A percentile compares a stretch with the other conserved stretches of the same genome.
These are phyloP conservation scores for Yponomeuta malinellus DNA, from an alignment of 2,888 invertebrate species.

Conservation along the genomic window DNA sequence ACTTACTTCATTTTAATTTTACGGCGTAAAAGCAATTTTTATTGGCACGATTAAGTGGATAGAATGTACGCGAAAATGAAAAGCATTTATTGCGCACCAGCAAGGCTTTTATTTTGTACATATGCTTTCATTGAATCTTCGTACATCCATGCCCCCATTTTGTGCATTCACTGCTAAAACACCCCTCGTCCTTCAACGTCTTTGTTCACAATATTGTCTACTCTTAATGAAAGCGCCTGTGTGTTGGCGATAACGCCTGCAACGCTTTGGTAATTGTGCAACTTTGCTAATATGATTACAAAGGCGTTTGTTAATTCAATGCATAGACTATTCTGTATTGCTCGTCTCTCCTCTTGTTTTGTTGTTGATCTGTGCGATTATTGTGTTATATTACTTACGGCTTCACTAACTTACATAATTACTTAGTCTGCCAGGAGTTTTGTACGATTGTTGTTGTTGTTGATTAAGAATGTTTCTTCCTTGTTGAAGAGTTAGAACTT, in stretches of 20 bases:
- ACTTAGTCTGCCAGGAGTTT: not conserved
- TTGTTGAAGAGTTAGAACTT: no score
- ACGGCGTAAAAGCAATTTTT: no score
- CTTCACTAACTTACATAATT: not conserved
- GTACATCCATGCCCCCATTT: not conserved
- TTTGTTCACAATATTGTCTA: slow-evolving; percentile 2
- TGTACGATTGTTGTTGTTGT: not conserved
- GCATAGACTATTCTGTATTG: not conserved
- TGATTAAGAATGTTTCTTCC: not conserved
- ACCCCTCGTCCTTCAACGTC: not conserved
- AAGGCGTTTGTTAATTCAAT: slow-evolving; percentile 22
- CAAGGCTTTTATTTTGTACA: no score
- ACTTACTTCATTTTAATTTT: no score
- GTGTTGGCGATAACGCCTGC: slow-evolving; percentile 34
- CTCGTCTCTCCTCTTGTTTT: not conserved
- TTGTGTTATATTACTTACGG: slow-evolving; percentile 1
- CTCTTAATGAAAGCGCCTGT: slow-evolving; percentile 36
- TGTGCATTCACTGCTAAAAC: slow-evolving; percentile 1
- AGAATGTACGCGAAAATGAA: no score
- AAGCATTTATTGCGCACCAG: no score
- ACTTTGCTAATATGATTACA: slow-evolving; percentile 27
- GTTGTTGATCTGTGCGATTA: not conserved
- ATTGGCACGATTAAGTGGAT: no score
- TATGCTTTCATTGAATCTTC: not conserved
- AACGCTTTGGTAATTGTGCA: slow-evolving; percentile 28